Percentiles rank a stretch among this genome's conserved stretches.
These are phyloP conservation scores for Nymphalis c-album DNA, from an alignment of 2,888 invertebrate genomes.

Conservation along the genomic window DNA sequence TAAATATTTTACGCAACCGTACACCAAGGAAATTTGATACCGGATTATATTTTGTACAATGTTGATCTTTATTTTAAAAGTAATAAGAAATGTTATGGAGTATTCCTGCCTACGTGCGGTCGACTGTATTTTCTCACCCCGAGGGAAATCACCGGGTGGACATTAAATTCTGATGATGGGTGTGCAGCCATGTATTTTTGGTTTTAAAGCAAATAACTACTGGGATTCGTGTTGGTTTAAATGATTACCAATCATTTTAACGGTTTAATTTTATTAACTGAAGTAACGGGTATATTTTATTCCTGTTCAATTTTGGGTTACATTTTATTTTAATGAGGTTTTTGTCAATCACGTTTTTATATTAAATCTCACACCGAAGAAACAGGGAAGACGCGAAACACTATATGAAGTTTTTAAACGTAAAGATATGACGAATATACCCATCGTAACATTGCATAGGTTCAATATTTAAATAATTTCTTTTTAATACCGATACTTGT, in stretches of 20 bases:
- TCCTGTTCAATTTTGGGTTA: constrained; percentile 1
- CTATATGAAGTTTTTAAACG: too few relatives aligned
- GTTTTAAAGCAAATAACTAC: constrained; percentile 36
- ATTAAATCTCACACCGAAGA: too few relatives aligned
- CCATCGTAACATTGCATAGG: too few relatives aligned
- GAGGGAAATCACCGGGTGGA: constrained; percentile 64
- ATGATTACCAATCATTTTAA: constrained; percentile 37
- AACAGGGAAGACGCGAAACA: too few relatives aligned
- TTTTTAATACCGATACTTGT: too few relatives aligned
- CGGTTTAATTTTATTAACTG: constrained; percentile 30
- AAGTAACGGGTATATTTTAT: constrained; percentile 10
- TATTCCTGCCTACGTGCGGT: constrained; percentile 1
- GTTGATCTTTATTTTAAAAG: constrained; percentile 15
- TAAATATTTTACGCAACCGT: constrained; percentile 64
- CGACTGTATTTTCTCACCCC: constrained; percentile 41
- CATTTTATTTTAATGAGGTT: neutral
- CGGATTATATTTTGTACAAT: constrained; percentile 1
- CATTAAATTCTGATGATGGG: constrained; percentile 66
- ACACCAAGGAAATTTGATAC: constrained; percentile 12
- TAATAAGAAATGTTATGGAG: constrained; percentile 6
- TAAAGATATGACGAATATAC: too few relatives aligned
- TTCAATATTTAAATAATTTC: too few relatives aligned
- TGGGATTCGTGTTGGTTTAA: constrained; percentile 39
- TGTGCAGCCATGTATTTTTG: constrained; percentile 33
- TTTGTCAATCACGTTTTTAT: too few relatives aligned